Conservation (phyloP, 1,140 invertebrate species). For the Tetragnatha versicolor region DNA sequence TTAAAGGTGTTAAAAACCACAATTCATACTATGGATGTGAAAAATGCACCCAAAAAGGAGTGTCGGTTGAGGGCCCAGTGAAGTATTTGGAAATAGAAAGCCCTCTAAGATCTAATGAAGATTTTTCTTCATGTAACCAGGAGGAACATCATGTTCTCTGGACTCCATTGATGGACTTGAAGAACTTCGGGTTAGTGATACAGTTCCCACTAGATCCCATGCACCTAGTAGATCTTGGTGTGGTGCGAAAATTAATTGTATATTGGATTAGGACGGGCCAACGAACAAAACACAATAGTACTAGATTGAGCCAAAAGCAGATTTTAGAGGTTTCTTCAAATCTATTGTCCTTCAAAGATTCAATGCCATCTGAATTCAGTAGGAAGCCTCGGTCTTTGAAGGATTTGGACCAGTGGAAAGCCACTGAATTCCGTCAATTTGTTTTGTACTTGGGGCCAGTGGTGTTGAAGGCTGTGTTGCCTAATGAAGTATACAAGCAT, state of each 20-base stretch:
- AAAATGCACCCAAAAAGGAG: no score
- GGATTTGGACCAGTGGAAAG: conserved; percentile 5
- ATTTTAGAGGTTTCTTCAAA: neutral
- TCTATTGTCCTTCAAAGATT: neutral
- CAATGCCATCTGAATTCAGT: neutral
- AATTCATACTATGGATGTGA: no score
- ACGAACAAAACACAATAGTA: neutral
- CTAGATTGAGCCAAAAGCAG: neutral
- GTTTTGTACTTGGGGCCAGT: conserved; percentile 1
- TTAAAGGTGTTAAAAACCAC: no score
- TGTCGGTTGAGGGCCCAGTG: no score
- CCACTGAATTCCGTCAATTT: conserved; percentile 16
- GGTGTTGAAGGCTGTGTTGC: neutral
- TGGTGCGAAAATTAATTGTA: conserved; percentile 1
- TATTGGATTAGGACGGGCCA: neutral
- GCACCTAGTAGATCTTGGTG: neutral
- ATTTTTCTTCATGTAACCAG: no score
- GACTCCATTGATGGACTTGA: no score
- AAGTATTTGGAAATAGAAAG: no score
- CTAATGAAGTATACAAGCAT: neutral
- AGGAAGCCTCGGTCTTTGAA: neutral
- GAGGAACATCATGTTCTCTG: no score
- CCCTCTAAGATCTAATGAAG: no score
- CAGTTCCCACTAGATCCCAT: conserved; percentile 3
- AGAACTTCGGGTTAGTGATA: neutral